Conservation (phyloP, 1,140 invertebrate genomes). For the Drosophila willistoni region DNA sequence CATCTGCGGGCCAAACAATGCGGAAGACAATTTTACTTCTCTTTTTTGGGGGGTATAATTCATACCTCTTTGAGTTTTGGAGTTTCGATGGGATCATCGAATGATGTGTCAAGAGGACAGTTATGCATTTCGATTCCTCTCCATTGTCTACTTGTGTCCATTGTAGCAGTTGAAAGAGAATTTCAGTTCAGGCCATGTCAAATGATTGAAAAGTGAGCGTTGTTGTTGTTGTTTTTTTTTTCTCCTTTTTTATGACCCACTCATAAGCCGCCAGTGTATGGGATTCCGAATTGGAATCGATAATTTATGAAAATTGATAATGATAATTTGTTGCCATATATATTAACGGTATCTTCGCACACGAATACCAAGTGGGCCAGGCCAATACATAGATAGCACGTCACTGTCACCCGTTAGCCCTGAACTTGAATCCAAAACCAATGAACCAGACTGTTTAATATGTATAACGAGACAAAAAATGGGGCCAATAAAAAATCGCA, state of each 20-base stretch:
- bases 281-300: too few relatives aligned
- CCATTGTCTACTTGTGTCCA: not conserved
- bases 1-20: conserved; percentile 23
- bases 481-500: conserved; percentile 15
- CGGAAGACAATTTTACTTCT: conserved; percentile 44
- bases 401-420: conserved; percentile 17
- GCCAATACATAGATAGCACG: not conserved
- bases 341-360: conserved; percentile 15
- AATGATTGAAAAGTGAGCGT: conserved; percentile 13
- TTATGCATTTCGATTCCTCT: not conserved
- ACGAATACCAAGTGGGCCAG: not conserved
- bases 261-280: not conserved
- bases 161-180: not conserved
- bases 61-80: conserved; percentile 21
- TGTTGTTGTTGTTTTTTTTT: too few relatives aligned
- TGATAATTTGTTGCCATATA: conserved; percentile 2
- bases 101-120: conserved; percentile 8
- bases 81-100: conserved; percentile 27
- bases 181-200: not conserved
- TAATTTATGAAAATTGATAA: not conserved
- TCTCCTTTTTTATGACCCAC: not conserved
- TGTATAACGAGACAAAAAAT: conserved; percentile 16
- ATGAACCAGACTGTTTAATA: conserved; percentile 21
- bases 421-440: conserved; percentile 15
- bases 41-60: conserved; percentile 11